Conservation (phyloP, 2,888 invertebrate genomes). For the Chalcosyrphus nemorum region DNA sequence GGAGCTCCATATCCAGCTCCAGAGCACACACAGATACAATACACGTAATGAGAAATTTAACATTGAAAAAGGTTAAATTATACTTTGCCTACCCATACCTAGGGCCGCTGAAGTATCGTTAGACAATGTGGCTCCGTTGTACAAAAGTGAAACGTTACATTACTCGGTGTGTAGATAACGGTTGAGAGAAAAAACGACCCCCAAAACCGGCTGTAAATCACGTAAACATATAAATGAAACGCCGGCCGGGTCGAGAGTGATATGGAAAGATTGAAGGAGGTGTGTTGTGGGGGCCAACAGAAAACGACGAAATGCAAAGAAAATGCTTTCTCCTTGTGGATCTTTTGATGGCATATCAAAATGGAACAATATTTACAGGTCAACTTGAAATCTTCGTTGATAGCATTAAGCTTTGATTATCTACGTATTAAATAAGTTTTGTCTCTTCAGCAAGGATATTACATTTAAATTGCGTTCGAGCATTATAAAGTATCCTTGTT, state of each 20-base stretch:
- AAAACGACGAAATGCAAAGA: not conserved
- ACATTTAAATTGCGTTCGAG: not conserved
- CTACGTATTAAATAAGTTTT: not conserved
- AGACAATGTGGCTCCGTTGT: conserved; percentile 55
- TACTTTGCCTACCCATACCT: not conserved
- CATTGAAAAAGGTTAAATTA: conserved; percentile 70
- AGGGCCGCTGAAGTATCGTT: not conserved
- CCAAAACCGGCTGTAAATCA: conserved; percentile 37
- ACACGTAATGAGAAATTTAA: conserved; percentile 50
- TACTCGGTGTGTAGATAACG: conserved; percentile 10
- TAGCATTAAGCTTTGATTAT: conserved; percentile 7
- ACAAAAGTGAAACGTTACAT: conserved; percentile 20
- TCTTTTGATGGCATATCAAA: not conserved
- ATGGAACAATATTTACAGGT: conserved; percentile 1
- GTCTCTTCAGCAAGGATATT: not conserved
- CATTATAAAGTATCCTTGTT: not conserved
- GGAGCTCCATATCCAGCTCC: not conserved
- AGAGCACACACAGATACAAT: conserved; percentile 30
- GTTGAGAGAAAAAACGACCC: not conserved
- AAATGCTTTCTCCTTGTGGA: not conserved
- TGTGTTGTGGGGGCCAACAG: not conserved
- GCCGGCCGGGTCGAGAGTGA: conserved; percentile 43
- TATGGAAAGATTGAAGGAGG: not conserved
- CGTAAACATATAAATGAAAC: conserved; percentile 30
- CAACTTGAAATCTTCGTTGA: not conserved